Evolutionary conservation across 2,888 invertebrate species (phyloP).

Genomic region (Dicycla oo): DNA sequence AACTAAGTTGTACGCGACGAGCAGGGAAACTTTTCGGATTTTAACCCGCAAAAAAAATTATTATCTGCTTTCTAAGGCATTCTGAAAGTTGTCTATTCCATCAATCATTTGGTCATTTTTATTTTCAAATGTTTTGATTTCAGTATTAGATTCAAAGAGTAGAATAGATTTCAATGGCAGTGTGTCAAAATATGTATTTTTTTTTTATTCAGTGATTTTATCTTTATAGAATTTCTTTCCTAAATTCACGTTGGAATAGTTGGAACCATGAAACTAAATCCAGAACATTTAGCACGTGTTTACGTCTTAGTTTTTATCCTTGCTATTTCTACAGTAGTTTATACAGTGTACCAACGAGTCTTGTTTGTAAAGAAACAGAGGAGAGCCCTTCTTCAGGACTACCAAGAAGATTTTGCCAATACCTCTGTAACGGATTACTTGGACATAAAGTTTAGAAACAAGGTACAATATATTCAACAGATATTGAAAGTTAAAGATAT

Average conservation of each 20-base stretch:
- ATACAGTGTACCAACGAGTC: slow-evolving; percentile 46
- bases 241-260: slow-evolving; percentile 20
- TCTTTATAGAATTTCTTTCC: neutral
- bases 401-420: slow-evolving; percentile 50
- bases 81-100: neutral
- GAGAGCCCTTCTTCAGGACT: slow-evolving; percentile 52
- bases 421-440: slow-evolving; percentile 19
- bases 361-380: slow-evolving; percentile 56
- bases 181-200: slow-evolving; percentile 5
- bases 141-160: no score
- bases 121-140: neutral
- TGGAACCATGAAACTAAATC: slow-evolving; percentile 45
- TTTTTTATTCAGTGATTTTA: neutral
- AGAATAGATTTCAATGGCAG: slow-evolving; percentile 6
- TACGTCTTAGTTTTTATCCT: slow-evolving; percentile 43
- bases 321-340: slow-evolving; percentile 29
- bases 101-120: neutral
- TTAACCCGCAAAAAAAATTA: neutral
- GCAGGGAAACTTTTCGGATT: neutral
- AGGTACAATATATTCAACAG: slow-evolving; percentile 28
- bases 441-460: slow-evolving; percentile 29
- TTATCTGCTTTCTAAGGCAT: no score
- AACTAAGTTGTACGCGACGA: neutral
- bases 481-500: slow-evolving; percentile 61
- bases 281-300: slow-evolving; percentile 36